Evolutionary conservation across 2,888 invertebrate species (phyloP).

Genomic region (Agrypnus murinus): DNA sequence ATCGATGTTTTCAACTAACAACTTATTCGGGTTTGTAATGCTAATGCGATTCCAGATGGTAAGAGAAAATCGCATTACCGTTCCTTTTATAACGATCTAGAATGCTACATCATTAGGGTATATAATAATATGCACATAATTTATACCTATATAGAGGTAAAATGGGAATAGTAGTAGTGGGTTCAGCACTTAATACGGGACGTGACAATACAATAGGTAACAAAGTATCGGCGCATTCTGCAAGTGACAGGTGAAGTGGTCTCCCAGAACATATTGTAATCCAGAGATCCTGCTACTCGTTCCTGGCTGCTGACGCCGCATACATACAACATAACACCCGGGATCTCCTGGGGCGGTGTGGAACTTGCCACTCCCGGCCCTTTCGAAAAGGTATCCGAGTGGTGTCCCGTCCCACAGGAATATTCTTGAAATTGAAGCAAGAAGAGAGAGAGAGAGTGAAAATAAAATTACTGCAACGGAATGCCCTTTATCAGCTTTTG

Average conservation of each 20-base stretch:
- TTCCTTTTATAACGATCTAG: slow-evolving; percentile 26
- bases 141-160: slow-evolving; percentile 32
- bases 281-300: slow-evolving; percentile 52
- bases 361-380: slow-evolving; percentile 54
- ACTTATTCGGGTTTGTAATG: slow-evolving; percentile 38
- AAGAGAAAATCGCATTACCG: slow-evolving; percentile 40
- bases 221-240: slow-evolving; percentile 59
- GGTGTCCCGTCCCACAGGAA: slow-evolving; percentile 42
- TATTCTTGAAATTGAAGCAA: slow-evolving; percentile 36
- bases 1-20: slow-evolving; percentile 35
- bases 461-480: slow-evolving; percentile 39
- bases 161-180: slow-evolving; percentile 23
- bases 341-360: slow-evolving; percentile 51
- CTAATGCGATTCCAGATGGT: slow-evolving; percentile 34
- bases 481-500: slow-evolving; percentile 39
- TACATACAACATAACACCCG: slow-evolving; percentile 57
- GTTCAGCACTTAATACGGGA: slow-evolving; percentile 49
- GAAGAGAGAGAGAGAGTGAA: slow-evolving; percentile 34
- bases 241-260: slow-evolving; percentile 59
- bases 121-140: slow-evolving; percentile 48
- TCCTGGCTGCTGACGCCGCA: slow-evolving; percentile 58
- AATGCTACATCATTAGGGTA: slow-evolving; percentile 39
- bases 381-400: slow-evolving; percentile 31
- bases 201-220: slow-evolving; percentile 60
- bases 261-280: slow-evolving; percentile 58